phyloP scores from a whole-genome alignment of 2,113 vertebrate species.

The Bagarius yarrelli region DNA sequence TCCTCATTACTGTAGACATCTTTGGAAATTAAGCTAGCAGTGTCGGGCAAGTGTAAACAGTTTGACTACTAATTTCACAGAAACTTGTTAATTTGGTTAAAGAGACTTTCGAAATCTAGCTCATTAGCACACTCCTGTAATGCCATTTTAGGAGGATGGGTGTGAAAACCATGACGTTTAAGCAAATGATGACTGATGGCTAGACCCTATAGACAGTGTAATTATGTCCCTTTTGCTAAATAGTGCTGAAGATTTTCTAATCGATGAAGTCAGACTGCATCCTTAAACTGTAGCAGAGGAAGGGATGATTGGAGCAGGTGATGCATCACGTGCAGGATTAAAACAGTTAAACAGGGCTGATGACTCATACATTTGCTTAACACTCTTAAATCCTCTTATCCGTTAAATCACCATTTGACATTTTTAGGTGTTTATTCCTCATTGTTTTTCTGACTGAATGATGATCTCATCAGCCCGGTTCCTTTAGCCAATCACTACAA shows the following conservation, averaged over 20 bases:
- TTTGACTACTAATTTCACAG: neutral
- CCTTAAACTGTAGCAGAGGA: constrained; percentile 2
- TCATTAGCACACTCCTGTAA: neutral
- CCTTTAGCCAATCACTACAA: constrained; percentile 5
- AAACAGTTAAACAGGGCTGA: neutral
- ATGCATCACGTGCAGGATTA: constrained; percentile 49
- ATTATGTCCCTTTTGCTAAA: neutral
- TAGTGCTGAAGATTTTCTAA: neutral
- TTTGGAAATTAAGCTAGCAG: neutral
- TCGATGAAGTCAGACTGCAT: constrained; percentile 15
- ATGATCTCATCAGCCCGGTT: constrained; percentile 39
- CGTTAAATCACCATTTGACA: neutral
- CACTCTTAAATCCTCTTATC: constrained; percentile 37
- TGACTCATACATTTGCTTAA: too few relatives aligned
- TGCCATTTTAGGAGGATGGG: too few relatives aligned
- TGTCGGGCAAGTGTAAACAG: neutral
- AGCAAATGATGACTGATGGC: neutral
- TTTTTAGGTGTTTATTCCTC: neutral
- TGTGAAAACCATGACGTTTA: neutral
- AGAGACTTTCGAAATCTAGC: neutral
- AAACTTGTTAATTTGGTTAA: neutral
- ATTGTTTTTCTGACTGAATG: constrained; percentile 14
- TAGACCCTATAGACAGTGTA: too few relatives aligned
- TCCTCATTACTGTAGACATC: neutral
- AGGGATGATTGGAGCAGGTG: constrained; percentile 8